These are phyloP conservation scores for Pararge aegeria DNA, from an alignment of 1,140 invertebrate species.

Conservation along the genomic window DNA sequence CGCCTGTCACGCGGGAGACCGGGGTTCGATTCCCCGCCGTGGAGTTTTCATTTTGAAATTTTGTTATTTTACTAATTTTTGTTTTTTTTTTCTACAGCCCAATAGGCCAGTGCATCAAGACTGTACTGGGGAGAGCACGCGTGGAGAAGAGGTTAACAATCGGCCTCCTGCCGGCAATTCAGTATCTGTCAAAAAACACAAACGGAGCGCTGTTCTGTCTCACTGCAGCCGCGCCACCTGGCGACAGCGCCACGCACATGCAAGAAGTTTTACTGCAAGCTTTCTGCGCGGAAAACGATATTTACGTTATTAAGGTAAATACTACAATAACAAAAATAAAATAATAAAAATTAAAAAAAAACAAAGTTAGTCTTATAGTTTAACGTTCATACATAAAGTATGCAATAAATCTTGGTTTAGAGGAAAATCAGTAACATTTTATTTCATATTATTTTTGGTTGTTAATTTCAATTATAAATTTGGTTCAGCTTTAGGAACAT, in stretches of 20 bases:
- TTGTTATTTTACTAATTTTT: background rate
- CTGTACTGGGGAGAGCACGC: constrained; percentile 80
- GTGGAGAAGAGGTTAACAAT: constrained; percentile 81
- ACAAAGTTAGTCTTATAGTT: too few species aligned
- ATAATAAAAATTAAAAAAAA: too few species aligned
- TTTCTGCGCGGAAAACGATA: constrained; percentile 85
- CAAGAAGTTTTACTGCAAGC: constrained; percentile 85
- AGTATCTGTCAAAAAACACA: constrained; percentile 80
- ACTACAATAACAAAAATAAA: constrained; percentile 5
- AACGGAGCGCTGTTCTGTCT: constrained; percentile 83
- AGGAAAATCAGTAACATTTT: too few species aligned
- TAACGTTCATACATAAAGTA: too few species aligned
- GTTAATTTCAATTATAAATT: too few species aligned
- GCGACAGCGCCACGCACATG: constrained; percentile 84
- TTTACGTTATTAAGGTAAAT: constrained; percentile 84
- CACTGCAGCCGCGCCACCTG: constrained; percentile 80
- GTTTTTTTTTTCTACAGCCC: constrained; percentile 54
- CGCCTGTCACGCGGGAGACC: constrained; percentile 46
- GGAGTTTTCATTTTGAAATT: constrained; percentile 8
- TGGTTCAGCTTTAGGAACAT: too few species aligned
- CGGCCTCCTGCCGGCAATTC: constrained; percentile 82
- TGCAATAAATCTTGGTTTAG: too few species aligned
- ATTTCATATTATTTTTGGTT: too few species aligned
- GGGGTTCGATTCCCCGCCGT: constrained; percentile 44
- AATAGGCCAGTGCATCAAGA: constrained; percentile 79